Conservation (phyloP, 2,113 vertebrate species). For the Fulmarus glacialis region DNA sequence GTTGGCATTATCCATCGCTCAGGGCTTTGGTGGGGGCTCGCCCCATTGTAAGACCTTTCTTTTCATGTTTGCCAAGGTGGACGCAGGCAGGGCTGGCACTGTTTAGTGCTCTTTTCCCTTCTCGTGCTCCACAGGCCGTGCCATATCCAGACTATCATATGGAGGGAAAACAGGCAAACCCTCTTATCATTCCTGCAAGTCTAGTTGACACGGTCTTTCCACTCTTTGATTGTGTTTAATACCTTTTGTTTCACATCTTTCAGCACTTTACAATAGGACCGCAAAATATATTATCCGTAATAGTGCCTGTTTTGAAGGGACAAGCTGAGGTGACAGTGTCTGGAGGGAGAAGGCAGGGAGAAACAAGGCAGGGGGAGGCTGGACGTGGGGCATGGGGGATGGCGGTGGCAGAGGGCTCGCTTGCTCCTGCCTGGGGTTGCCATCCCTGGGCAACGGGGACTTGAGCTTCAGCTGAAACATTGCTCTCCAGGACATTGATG, state of each 20-base stretch:
- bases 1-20: not conserved
- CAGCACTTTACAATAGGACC: not conserved
- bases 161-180: not conserved
- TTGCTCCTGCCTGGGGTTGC: not conserved
- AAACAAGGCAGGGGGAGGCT: not conserved
- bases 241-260: not conserved
- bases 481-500: not conserved
- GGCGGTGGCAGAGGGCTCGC: fast-evolving
- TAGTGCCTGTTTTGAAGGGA: not conserved
- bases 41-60: not conserved
- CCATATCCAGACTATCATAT: not conserved
- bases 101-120: not conserved
- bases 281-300: not conserved
- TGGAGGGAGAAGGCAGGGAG: not conserved
- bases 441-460: fast-evolving
- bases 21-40: fast-evolving
- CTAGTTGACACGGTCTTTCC: not conserved
- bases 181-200: not conserved
- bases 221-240: not conserved
- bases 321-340: not conserved
- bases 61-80: not conserved
- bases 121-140: fast-evolving
- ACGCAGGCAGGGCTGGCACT: not conserved
- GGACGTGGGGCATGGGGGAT: not conserved
- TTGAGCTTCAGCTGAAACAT: not conserved